phyloP scores from a whole-genome alignment of 2,797 vertebrate genomes.

The Momotus momota region DNA sequence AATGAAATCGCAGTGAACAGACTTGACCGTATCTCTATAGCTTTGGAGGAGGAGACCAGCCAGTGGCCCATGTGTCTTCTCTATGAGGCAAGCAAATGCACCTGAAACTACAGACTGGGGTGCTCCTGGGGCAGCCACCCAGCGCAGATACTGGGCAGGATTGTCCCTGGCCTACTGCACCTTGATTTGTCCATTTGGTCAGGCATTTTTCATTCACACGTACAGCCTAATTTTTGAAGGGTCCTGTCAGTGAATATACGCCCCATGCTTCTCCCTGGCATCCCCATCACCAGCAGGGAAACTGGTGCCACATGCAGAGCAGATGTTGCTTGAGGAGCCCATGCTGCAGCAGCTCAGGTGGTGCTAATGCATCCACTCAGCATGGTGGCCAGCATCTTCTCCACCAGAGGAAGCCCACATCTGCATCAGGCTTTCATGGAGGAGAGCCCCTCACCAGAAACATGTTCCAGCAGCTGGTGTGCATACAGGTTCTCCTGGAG shows the following conservation, averaged over 20 bases:
- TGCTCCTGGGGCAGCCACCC: neutral
- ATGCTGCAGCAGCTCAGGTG: neutral
- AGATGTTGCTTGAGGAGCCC: neutral
- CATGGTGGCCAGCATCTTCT: neutral
- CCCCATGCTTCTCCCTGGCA: neutral
- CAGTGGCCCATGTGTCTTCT: neutral
- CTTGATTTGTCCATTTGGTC: neutral
- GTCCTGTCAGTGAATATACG: neutral
- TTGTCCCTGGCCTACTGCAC: neutral
- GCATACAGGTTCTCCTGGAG: neutral
- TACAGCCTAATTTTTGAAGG: neutral
- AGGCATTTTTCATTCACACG: neutral
- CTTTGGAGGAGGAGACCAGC: neutral
- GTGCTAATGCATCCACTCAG: neutral
- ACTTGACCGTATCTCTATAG: accelerated
- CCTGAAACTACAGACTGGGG: neutral
- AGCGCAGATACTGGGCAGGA: neutral
- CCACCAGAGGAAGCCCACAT: neutral
- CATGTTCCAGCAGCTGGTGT: neutral
- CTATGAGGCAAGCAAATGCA: neutral
- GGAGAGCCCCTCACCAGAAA: neutral
- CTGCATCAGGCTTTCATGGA: neutral
- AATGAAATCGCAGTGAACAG: neutral
- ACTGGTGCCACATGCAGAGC: accelerated
- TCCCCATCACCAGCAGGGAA: neutral